Percentiles rank a stretch among this genome's conserved stretches.
phyloP scores from a whole-genome alignment of 2,113 vertebrate genomes.

The Protobothrops mucrosquamatus region DNA sequence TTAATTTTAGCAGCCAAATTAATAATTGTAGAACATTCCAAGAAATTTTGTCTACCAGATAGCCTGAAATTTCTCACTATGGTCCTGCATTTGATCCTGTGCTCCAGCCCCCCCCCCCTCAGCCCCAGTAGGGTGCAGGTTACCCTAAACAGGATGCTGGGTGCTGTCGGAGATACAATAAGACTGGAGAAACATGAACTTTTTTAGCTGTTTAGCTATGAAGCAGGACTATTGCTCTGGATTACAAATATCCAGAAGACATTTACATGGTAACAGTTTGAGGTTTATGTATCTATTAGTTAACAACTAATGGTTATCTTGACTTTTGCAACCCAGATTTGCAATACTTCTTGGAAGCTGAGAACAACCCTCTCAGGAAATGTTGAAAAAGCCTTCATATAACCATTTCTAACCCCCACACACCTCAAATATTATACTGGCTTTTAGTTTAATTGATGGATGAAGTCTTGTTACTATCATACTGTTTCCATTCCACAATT shows the following conservation, averaged over 20 bases:
- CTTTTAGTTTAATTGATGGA: neutral
- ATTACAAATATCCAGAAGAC: neutral
- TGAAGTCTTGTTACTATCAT: neutral
- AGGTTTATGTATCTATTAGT: neutral
- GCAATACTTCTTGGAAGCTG: neutral
- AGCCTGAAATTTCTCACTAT: neutral
- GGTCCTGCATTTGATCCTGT: neutral
- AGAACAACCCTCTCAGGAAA: neutral
- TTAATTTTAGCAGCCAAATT: neutral
- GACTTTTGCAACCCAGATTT: neutral
- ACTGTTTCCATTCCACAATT: neutral
- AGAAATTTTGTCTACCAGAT: neutral
- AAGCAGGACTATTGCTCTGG: neutral
- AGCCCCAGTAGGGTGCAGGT: neutral
- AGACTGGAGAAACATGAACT: neutral
- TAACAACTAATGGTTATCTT: neutral
- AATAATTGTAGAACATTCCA: neutral
- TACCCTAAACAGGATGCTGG: neutral
- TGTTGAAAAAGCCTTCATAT: neutral
- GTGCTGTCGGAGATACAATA: neutral
- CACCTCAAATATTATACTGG: neutral
- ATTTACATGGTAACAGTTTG: neutral
- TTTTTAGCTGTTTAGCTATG: neutral
- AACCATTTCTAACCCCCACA: neutral
- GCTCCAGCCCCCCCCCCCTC: neutral